Evolutionary conservation across 2,888 invertebrate species (phyloP), one percentile per base, ranked within the genome.

Genomic region (Luffia ferchaultella): DNA sequence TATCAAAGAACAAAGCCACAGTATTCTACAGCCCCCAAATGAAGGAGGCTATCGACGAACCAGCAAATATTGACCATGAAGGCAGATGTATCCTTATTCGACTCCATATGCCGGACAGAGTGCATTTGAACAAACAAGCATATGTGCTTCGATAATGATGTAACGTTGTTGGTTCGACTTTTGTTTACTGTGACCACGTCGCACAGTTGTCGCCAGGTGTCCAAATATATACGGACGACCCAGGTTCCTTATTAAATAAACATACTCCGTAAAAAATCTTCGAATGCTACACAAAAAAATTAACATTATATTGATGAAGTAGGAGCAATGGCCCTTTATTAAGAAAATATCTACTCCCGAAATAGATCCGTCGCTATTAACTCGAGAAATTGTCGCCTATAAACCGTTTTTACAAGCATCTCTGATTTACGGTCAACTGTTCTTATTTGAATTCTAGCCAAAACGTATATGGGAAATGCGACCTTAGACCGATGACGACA

Each of bases 11-110:
- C 50, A 52, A 52, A 49, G 45, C 20, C 59, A 20, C 45, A 41
- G 46, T 41, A 17, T 45, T 45, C 50, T 20, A 17, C 17, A 20
- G 43, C 20, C 16, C 9, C 49, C n/a, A 62, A 67, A 65, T 64
- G 63, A 62, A 62, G 67, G 70, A 63, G 60, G 63, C 65, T 60
- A 62, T 68, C 62, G 63, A 67, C 72, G 70, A 73, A 69, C 69
- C 72, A 61, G 69, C 76, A 78, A 82, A 80, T 80, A 80, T 82
- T 80, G 80, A 82, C 79, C 79, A n/a, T 77, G 76, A 75, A 61
- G 65, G 74, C 79, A 83, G 76, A 79, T 83, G 80, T 78, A 80
- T 80, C 66, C 20, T 12, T 47, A 44, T 42, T 41, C 44, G 18
- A n/a, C 12, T 58, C 70, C 74, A 78, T 75, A 73, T 73, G 65